phyloP scores from a whole-genome alignment of 53 echinoderm and acorn worm species.

The Crossaster papposus region DNA sequence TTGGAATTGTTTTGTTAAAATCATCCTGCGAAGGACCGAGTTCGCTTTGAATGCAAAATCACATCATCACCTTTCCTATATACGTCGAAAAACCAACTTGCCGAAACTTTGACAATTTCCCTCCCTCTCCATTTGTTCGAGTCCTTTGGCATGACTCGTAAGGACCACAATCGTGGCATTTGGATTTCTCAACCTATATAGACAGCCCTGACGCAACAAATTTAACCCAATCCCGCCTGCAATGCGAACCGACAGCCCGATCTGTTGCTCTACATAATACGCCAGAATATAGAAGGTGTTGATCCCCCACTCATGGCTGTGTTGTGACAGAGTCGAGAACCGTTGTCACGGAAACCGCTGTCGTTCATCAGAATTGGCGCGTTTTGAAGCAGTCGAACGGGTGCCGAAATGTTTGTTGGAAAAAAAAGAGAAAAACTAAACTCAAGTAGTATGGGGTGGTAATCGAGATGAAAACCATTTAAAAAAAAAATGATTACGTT shows the following conservation, averaged over 20 bases:
- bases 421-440: background rate
- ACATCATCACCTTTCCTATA: too few species aligned
- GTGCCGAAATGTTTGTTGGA: background rate
- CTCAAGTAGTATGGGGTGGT: too few species aligned
- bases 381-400: background rate
- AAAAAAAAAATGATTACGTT: too few species aligned
- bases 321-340: conserved; percentile 42
- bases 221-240: background rate
- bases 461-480: too few species aligned
- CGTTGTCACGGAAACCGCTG: conserved; percentile 23
- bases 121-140: too few species aligned
- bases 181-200: background rate
- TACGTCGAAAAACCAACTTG: too few species aligned
- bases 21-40: too few species aligned
- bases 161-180: too few species aligned
- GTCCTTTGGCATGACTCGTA: too few species aligned
- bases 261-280: background rate
- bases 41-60: too few species aligned
- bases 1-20: too few species aligned
- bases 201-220: background rate
- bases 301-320: background rate
- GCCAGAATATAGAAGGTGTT: conserved; percentile 3
- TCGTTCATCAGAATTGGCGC: conserved; percentile 22
- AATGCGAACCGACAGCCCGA: background rate
- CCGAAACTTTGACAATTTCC: too few species aligned